These are phyloP conservation scores for Erpetoichthys calabaricus DNA, from an alignment of 2,797 vertebrate genomes.

Conservation along the genomic window DNA sequence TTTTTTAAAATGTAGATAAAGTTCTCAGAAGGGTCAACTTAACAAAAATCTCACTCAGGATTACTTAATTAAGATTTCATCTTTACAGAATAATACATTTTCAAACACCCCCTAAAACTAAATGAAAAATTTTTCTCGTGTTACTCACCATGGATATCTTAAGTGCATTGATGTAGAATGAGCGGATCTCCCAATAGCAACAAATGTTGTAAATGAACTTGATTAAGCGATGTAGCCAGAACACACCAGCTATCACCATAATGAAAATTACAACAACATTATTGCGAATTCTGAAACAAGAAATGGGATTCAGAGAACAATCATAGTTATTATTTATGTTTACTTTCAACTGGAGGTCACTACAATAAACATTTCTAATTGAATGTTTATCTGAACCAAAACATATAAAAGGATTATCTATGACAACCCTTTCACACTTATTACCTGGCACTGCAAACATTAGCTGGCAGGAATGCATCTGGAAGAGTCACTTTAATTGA, in stretches of 20 bases:
- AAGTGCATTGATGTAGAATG: slow-evolving; percentile 86
- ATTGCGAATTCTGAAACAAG: slow-evolving; percentile 63
- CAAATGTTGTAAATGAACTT: slow-evolving; percentile 97
- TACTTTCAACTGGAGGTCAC: too few species aligned
- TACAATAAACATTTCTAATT: too few species aligned
- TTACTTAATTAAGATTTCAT: too few species aligned
- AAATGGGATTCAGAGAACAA: background rate
- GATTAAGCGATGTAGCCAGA: slow-evolving; percentile 88
- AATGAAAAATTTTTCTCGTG: background rate
- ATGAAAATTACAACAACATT: slow-evolving; percentile 85
- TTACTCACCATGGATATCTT: slow-evolving; percentile 83
- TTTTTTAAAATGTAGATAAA: too few species aligned
- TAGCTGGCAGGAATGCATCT: slow-evolving; percentile 79
- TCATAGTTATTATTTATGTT: background rate
- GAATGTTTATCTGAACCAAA: background rate
- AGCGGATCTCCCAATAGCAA: slow-evolving; percentile 96
- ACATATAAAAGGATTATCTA: background rate
- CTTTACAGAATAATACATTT: too few species aligned
- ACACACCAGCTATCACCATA: slow-evolving; percentile 80
- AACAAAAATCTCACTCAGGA: too few species aligned
- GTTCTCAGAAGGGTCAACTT: too few species aligned
- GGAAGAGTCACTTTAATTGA: slow-evolving; percentile 88
- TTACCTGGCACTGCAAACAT: slow-evolving; percentile 81
- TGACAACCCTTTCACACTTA: slow-evolving; percentile 10
- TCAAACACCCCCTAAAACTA: too few species aligned